These are phyloP conservation scores for Xenops minutus DNA, from an alignment of 2,797 vertebrate genomes.

Conservation along the genomic window DNA sequence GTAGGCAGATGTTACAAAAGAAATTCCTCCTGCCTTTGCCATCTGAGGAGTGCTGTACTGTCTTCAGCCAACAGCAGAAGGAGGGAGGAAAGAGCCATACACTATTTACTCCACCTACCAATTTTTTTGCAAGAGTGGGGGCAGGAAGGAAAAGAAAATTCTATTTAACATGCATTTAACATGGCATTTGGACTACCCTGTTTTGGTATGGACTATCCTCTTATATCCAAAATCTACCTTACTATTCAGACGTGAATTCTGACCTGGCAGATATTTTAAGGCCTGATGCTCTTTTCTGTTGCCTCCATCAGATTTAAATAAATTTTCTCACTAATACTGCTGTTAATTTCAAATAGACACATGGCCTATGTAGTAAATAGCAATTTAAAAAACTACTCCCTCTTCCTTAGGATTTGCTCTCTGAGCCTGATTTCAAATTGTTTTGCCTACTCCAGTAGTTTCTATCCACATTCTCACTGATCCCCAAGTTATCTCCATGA, in stretches of 20 bases:
- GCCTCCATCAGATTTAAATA: neutral
- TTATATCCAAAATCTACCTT: neutral
- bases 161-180: neutral
- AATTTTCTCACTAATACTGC: neutral
- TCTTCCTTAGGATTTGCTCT: neutral
- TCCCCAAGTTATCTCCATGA: neutral
- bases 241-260: neutral
- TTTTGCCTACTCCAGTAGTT: neutral
- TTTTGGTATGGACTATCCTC: neutral
- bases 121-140: neutral
- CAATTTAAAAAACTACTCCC: neutral
- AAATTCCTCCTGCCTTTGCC: conserved; percentile 31
- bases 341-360: neutral
- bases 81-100: neutral
- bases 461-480: neutral
- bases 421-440: neutral
- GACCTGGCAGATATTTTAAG: neutral
- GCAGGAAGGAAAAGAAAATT: neutral
- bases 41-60: neutral
- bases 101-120: neutral
- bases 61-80: neutral
- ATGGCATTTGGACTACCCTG: neutral
- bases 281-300: neutral
- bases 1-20: conserved; percentile 40
- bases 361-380: neutral